Base-by-base conservation (phyloP, 2,113 vertebrate species). In the Pseudorasbora parva region DNA sequence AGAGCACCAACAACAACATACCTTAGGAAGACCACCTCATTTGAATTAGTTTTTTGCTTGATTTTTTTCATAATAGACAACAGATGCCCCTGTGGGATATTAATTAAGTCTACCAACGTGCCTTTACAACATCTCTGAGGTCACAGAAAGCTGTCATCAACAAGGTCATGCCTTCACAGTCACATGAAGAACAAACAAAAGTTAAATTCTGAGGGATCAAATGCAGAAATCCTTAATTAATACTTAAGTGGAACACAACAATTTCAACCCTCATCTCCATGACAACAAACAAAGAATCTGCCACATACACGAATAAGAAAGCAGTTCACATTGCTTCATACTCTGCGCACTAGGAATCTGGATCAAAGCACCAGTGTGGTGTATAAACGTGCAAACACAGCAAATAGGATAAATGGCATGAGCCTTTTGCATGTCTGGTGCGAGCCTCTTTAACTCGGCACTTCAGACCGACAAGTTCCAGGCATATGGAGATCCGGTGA, bases 201-300 rank as follows among this genome's bases (percentile, higher is more conserved):
- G 21, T 45, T 19, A 1, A 2, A 62, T 78, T 60, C 1, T 60
- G n/a, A 37, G 54, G 27, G 10, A 57, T 76, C 30, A 59, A 43
- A 77, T 41, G 37, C 30, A 84, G 81, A 56, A 66, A 59, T 27
- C 12, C 33, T 47, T 68, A 83, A 86, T 68, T 85, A 74, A 86
- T 57, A 88, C 71, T 76, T 66, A 75, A 84, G 71, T 85, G 33
- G 43, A 69, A 10, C 73, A 49, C 7, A 69, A 82, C 43, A 80
- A 5, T 51, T 77, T 83, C 33, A 45, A 83, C 21, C 30, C 75
- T 84, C 19, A 33, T 88, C 66, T 81, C 85, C 81, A 83, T 85
- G 85, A 76, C 81, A 85, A 86, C 75, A 62, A 71, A 72, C 57
- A 59, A 81, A 66, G 45, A 84, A 56, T 75, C 66, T 17, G 25